A percentile compares a stretch with the other conserved stretches of the same genome.
phyloP scores from a whole-genome alignment of 2,888 invertebrate genomes.

The Dasysyrphus albostriatus region DNA sequence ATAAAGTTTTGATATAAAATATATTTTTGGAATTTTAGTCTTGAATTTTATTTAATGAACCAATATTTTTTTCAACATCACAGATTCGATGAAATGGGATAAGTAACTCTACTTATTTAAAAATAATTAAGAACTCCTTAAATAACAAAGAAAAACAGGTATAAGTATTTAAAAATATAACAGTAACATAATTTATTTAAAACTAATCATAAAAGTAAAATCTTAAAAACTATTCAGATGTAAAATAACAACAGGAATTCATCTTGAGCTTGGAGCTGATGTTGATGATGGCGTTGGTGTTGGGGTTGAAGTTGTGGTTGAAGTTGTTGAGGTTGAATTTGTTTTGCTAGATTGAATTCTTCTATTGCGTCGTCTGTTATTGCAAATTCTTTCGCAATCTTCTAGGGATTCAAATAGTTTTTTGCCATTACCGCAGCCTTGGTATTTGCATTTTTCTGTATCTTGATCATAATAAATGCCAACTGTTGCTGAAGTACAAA shows the following conservation, averaged over 20 bases:
- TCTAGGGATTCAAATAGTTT: slow-evolving; percentile 80
- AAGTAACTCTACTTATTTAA: not conserved
- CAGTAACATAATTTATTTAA: slow-evolving; percentile 34
- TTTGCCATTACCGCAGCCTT: slow-evolving; percentile 80
- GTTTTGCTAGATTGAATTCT: slow-evolving; percentile 39
- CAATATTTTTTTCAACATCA: not conserved
- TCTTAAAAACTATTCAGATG: not conserved
- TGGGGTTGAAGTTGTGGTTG: not conserved
- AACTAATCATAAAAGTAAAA: not conserved
- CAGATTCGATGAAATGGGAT: not conserved
- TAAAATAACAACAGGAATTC: not conserved
- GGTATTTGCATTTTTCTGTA: slow-evolving; percentile 80
- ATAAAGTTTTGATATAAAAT: too few species aligned
- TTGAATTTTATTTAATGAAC: too few species aligned
- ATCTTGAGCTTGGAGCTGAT: slow-evolving; percentile 14
- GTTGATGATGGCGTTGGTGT: slow-evolving; percentile 6
- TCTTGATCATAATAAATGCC: slow-evolving; percentile 81
- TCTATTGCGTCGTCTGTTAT: slow-evolving; percentile 77
- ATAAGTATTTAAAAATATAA: not conserved
- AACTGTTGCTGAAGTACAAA: slow-evolving; percentile 80
- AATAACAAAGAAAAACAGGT: not conserved
- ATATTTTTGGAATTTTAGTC: too few species aligned
- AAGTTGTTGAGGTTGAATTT: not conserved
- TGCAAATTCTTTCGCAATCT: slow-evolving; percentile 82
- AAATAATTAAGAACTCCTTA: not conserved